Evolutionary conservation across 1,140 invertebrate species (phyloP).

Genomic region (Nylanderia fulva): DNA sequence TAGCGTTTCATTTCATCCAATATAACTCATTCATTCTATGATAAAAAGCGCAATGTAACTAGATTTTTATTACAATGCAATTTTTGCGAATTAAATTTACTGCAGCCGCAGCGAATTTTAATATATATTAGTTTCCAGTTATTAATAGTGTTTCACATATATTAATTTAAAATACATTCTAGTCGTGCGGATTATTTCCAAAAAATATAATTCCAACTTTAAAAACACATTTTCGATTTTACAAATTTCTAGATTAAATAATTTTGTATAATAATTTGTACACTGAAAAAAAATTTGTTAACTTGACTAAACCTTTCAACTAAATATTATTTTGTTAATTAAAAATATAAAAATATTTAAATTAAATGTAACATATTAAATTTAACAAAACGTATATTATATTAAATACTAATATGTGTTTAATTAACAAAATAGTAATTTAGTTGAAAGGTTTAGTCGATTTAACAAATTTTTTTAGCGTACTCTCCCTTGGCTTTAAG

Average conservation of each 20-base stretch:
- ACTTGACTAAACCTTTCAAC: too few relatives aligned
- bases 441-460: too few relatives aligned
- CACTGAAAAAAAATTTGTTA: too few relatives aligned
- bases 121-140: not conserved
- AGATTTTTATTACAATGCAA: constrained; percentile 19
- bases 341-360: too few relatives aligned
- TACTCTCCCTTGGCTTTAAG: too few relatives aligned
- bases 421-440: too few relatives aligned
- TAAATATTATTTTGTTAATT: too few relatives aligned
- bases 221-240: not conserved
- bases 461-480: too few relatives aligned
- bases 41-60: constrained; percentile 27
- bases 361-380: too few relatives aligned
- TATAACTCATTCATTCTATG: constrained; percentile 1
- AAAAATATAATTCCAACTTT: not conserved
- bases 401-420: too few relatives aligned
- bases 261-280: not conserved
- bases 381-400: too few relatives aligned
- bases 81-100: constrained; percentile 28
- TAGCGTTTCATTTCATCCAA: constrained; percentile 20
- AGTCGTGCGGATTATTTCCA: too few relatives aligned
- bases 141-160: not conserved
- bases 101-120: not conserved
- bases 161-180: not conserved
- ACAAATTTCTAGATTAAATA: not conserved